A percentile compares a stretch with the other conserved stretches of the same genome.
Conservation (phyloP, 2,888 invertebrate species). For the Helleia helle region DNA sequence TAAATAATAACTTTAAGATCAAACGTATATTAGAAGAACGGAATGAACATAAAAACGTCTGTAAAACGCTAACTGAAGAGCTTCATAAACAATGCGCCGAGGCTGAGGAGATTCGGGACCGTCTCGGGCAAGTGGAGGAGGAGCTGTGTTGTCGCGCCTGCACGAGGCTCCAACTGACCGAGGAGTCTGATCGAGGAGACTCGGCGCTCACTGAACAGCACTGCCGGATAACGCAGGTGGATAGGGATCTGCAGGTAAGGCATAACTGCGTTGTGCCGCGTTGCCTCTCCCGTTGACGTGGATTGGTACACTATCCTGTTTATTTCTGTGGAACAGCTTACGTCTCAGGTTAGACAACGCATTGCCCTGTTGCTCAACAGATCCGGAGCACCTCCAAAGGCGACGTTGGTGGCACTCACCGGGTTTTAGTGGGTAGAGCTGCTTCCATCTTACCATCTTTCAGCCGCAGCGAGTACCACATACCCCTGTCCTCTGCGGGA, state of each 20-base stretch:
- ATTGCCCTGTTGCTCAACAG: no score
- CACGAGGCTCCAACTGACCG: constrained; percentile 30
- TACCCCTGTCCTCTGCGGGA: no score
- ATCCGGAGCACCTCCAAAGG: no score
- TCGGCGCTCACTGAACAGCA: constrained; percentile 36
- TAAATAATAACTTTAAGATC: constrained; percentile 37
- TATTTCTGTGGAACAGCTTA: no score
- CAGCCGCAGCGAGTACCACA: no score
- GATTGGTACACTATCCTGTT: no score
- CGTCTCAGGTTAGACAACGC: no score
- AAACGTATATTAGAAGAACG: constrained; percentile 40
- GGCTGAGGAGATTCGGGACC: constrained; percentile 30
- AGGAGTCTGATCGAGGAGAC: constrained; percentile 35
- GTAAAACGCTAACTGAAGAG: constrained; percentile 25
- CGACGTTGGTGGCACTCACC: no score
- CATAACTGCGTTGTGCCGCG: not conserved
- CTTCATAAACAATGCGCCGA: constrained; percentile 27
- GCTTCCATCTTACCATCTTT: no score
- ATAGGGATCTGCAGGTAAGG: constrained; percentile 45
- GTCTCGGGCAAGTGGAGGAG: constrained; percentile 32
- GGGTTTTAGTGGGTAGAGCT: no score
- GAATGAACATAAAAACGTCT: constrained; percentile 31
- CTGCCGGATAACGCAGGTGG: constrained; percentile 38
- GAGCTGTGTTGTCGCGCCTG: constrained; percentile 37
- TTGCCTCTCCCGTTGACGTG: no score